A percentile compares a stretch with the other conserved stretches of the same genome.
phyloP scores from a whole-genome alignment of 2,888 invertebrate genomes.

The Iphiclides podalirius region DNA sequence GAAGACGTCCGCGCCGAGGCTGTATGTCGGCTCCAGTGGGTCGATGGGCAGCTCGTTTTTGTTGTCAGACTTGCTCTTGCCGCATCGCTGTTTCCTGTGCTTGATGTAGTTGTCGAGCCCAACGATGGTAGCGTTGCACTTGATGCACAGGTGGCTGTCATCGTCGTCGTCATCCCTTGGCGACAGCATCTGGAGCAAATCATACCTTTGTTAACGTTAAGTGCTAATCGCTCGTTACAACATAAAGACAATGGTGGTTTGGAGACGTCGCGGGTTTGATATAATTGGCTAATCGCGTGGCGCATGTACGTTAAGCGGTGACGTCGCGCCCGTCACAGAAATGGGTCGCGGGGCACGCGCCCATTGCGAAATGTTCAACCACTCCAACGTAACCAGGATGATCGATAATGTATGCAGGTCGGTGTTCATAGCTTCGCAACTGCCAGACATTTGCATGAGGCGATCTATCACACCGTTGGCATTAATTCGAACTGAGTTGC shows the following conservation, averaged over 20 bases:
- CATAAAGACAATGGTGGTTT: constrained; percentile 39
- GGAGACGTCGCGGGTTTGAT: constrained; percentile 44
- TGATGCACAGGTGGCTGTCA: constrained; percentile 93
- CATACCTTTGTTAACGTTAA: too few species aligned
- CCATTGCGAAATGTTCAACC: constrained; percentile 56
- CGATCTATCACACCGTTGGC: constrained; percentile 50
- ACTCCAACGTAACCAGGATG: constrained; percentile 40
- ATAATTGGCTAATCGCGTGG: constrained; percentile 58
- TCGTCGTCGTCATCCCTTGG: constrained; percentile 84
- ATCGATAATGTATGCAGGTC: constrained; percentile 55
- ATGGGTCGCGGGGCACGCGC: constrained; percentile 53
- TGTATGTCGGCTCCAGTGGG: constrained; percentile 72
- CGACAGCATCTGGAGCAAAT: constrained; percentile 73
- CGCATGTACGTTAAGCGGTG: constrained; percentile 55
- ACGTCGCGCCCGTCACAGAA: constrained; percentile 54
- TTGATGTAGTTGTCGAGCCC: constrained; percentile 93
- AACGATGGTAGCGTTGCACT: constrained; percentile 89
- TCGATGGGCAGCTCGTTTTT: constrained; percentile 58
- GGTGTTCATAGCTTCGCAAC: constrained; percentile 41
- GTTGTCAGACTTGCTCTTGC: constrained; percentile 52
- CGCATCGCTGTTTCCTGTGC: constrained; percentile 88
- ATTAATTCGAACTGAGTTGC: constrained; percentile 43
- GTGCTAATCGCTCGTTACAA: constrained; percentile 32
- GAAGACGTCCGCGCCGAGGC: constrained; percentile 90
- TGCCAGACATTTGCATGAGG: constrained; percentile 48